Base-by-base conservation (phyloP, 2,113 vertebrate species). In the Lophotis ruficrista region DNA sequence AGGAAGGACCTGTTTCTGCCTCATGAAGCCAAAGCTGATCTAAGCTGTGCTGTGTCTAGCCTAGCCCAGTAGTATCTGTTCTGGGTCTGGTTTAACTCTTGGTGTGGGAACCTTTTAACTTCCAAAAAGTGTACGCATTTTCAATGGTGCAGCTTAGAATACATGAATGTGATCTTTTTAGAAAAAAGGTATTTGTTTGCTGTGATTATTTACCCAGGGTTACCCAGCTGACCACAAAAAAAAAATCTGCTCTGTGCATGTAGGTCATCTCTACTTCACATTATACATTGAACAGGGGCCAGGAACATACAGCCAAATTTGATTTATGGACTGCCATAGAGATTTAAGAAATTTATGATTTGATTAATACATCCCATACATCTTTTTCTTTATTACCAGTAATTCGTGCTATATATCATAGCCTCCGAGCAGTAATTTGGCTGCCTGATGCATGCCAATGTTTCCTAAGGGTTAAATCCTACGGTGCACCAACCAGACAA, bases 361-460 rank as follows among this genome's bases (percentile, higher is more conserved):
- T 96, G 95, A 97, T 96, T 96, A 95, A 96, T 97, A 81, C 86
- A 41, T 93, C 81, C 91, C 94, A 97, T 97, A 89, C 17, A 92
- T 95, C 94, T 94, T 76, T 96, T 85, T 54, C 91, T 84, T 96
- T 96, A 94, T 94, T 94, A 95, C 95, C 47, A 21, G 95, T 96
- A 97, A 97, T 97, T 94, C 27, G 0, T 30, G 50, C 70, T 68
- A 94, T 96, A 69, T 38, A 91, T 97, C 95, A 94, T 9, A 72
- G 8, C 37, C 37, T 81, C 41, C 21, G 92, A 80, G 87, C 94
- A 87, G 77, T 50, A 89, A 37, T 85, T 91, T 94, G 96, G 95
- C 93, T 13, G 2, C 53, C 73, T 47, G 80, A 28, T 57, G 62
- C 66, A 61, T 48, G 73, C 50, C 66, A 48, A 12, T 9, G 70